phyloP scores from a whole-genome alignment of 2,113 vertebrate species.

The Halichoerus grypus region DNA sequence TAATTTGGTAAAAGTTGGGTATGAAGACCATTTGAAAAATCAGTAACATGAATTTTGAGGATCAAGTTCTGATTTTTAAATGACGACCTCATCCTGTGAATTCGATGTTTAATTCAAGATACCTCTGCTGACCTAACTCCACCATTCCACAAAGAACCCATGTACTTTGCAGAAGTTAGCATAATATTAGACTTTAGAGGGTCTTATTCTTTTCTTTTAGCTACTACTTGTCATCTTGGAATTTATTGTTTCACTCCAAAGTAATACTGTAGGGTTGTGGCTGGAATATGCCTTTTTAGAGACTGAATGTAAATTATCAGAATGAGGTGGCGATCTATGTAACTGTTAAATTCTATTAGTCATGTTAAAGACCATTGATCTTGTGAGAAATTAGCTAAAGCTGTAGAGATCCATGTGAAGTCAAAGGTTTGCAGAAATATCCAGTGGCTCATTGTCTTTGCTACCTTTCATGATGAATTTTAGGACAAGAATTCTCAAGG shows the following conservation, averaged over 20 bases:
- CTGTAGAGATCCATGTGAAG: conserved; percentile 28
- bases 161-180: neutral
- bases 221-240: conserved; percentile 40
- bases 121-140: neutral
- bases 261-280: neutral
- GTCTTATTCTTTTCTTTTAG: conserved; percentile 61
- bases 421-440: conserved; percentile 61
- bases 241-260: conserved; percentile 61
- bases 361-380: conserved; percentile 71
- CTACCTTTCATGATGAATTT: conserved; percentile 56
- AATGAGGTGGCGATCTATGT: conserved; percentile 39
- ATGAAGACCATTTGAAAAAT: conserved; percentile 41
- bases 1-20: conserved; percentile 21
- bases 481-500: conserved; percentile 56
- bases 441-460: conserved; percentile 48
- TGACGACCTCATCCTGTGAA: neutral
- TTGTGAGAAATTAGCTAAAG: conserved; percentile 71
- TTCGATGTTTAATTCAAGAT: conserved; percentile 42
- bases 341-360: conserved; percentile 65
- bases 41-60: neutral
- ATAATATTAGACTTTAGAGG: conserved; percentile 52
- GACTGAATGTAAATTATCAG: conserved; percentile 57
- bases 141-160: neutral
- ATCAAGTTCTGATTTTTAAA: conserved; percentile 35
- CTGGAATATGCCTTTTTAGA: conserved; percentile 51